Evolutionary conservation across 37 sponge, comb jelly and placozoan species (phyloP).

Genomic region (Halisarca cf. caerulea): DNA sequence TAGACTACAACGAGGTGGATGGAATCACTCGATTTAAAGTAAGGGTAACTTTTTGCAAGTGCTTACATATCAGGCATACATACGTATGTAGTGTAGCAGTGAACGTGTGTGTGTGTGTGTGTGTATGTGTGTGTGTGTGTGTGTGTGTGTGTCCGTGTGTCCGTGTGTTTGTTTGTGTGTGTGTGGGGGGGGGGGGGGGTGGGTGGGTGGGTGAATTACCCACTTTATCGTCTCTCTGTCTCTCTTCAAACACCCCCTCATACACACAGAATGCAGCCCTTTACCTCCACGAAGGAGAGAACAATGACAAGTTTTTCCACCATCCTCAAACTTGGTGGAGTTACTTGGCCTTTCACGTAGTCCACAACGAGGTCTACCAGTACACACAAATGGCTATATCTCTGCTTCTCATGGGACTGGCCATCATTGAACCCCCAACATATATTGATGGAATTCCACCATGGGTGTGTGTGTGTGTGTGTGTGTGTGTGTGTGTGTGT

Average conservation of each 20-base stretch:
- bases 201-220: too few relatives aligned
- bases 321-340: constrained; percentile 51
- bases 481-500: too few relatives aligned
- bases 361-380: constrained; percentile 70
- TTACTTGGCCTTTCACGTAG: constrained; percentile 60
- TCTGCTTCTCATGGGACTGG: constrained; percentile 62
- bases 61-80: too few relatives aligned
- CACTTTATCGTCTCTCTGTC: constrained; percentile 40
- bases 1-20: constrained; percentile 5
- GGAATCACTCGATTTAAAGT: constrained; percentile 13
- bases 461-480: background rate
- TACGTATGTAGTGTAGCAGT: too few relatives aligned
- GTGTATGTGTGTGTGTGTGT: too few relatives aligned
- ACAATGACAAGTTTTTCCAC: constrained; percentile 72
- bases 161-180: too few relatives aligned
- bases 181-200: too few relatives aligned
- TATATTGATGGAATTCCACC: background rate
- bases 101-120: too few relatives aligned
- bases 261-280: constrained; percentile 77
- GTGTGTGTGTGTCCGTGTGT: too few relatives aligned
- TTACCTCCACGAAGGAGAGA: constrained; percentile 74
- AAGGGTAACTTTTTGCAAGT: background rate
- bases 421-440: constrained; percentile 63
- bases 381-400: constrained; percentile 36
- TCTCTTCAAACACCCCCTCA: too few relatives aligned